Conservation (phyloP, 2,797 vertebrate species). For the Artibeus lituratus region DNA sequence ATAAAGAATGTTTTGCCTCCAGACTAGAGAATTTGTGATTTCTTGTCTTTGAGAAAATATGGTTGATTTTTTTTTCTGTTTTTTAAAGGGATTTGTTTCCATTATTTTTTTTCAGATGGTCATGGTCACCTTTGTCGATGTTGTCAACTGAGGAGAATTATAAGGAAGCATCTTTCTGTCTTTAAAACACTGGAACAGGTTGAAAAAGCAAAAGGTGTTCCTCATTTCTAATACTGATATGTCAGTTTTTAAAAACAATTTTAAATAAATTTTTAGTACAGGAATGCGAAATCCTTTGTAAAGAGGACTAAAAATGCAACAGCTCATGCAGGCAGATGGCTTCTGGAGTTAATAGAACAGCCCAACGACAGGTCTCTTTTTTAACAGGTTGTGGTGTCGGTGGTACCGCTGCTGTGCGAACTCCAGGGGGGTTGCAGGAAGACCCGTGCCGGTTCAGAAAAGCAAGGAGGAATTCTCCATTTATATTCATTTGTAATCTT, state of each 20-base stretch:
- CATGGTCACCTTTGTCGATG: not conserved
- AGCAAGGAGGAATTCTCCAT: not conserved
- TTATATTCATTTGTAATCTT: not conserved
- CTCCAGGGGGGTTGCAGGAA: not conserved
- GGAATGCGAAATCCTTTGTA: not conserved
- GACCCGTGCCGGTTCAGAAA: not conserved
- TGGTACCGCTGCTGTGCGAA: rapidly evolving
- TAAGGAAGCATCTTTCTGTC: not conserved
- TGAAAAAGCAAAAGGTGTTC: not conserved
- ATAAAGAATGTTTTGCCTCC: not conserved
- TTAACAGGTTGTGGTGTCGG: not conserved
- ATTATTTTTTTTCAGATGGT: constrained; percentile 15
- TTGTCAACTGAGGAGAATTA: not conserved
- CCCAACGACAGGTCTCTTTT: not conserved
- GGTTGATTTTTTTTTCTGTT: not conserved
- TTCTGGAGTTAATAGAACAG: not conserved
- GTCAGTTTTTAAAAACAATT: not conserved
- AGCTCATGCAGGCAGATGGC: not conserved
- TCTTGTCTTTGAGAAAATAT: not conserved
- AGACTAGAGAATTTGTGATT: not conserved
- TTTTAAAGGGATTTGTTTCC: constrained; percentile 8
- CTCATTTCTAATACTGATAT: not conserved
- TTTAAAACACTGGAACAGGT: not conserved
- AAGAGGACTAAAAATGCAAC: not conserved
- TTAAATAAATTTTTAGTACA: not conserved